A percentile compares a stretch with the other conserved stretches of the same genome.
Conservation (phyloP, 37 sponge, comb jelly and placozoan species). For the Amphimedon queenslandica region DNA sequence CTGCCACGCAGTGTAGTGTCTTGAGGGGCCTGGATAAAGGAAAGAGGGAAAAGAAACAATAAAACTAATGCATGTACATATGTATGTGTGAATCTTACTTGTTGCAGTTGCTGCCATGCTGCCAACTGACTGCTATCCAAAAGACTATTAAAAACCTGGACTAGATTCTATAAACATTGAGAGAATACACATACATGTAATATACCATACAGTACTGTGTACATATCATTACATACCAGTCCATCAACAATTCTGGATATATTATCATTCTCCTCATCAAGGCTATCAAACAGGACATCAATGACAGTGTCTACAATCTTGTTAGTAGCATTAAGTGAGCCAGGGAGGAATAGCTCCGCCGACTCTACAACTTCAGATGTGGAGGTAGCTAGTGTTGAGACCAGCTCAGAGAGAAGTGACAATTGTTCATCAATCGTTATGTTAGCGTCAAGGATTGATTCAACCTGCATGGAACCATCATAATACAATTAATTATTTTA, state of each 20-base stretch:
- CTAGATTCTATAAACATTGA: background rate
- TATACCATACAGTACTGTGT: background rate
- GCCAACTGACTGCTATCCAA: background rate
- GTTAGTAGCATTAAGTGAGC: constrained; percentile 32
- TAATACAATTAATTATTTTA: background rate
- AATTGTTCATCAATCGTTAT: too few relatives aligned
- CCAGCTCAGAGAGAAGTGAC: too few relatives aligned
- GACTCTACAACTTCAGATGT: too few relatives aligned
- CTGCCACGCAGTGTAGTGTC: background rate
- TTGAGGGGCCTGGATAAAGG: too few relatives aligned
- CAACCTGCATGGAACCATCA: too few relatives aligned
- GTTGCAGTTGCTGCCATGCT: constrained; percentile 9
- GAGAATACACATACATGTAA: background rate
- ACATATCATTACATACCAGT: background rate
- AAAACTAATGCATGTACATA: too few relatives aligned
- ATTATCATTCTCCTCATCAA: background rate
- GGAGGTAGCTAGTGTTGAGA: too few relatives aligned
- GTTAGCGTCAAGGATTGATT: too few relatives aligned
- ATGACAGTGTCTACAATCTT: background rate
- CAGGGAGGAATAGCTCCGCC: constrained; percentile 14
- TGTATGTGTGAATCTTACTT: too few relatives aligned
- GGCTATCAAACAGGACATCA: background rate
- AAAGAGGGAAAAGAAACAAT: too few relatives aligned
- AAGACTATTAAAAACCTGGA: constrained; percentile 20
- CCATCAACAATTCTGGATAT: background rate